Conservation (phyloP, 1,140 invertebrate genomes). For the Chymomyza costata region DNA sequence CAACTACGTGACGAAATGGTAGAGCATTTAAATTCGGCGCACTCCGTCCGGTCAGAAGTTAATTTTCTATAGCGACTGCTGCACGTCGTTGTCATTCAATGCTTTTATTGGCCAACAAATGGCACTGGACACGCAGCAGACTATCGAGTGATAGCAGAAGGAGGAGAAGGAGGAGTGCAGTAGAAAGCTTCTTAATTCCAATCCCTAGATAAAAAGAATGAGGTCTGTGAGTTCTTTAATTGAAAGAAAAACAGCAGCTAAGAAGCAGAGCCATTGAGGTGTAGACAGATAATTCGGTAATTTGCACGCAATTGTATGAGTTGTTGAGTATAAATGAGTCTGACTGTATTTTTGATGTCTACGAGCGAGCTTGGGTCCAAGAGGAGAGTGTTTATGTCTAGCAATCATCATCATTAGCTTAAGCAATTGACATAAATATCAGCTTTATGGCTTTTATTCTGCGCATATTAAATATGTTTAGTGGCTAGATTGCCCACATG, state of each 20-base stretch:
- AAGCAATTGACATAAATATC: constrained; percentile 68
- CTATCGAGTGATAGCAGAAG: not conserved
- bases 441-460: constrained; percentile 60
- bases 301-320: constrained; percentile 71
- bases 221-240: constrained; percentile 41
- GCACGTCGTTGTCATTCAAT: constrained; percentile 61
- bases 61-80: constrained; percentile 59
- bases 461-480: constrained; percentile 34
- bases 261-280: constrained; percentile 58
- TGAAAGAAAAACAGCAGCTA: constrained; percentile 66
- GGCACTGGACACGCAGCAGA: not conserved
- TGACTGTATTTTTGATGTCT: constrained; percentile 11
- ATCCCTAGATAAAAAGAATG: not conserved
- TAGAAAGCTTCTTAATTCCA: no score
- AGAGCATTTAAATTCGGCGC: constrained; percentile 13
- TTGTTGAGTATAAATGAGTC: constrained; percentile 58
- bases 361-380: not conserved
- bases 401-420: constrained; percentile 69
- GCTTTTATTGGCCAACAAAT: constrained; percentile 53
- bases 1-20: constrained; percentile 47
- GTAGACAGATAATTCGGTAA: constrained; percentile 66
- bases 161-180: no score
- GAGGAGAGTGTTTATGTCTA: no score
- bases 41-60: constrained; percentile 48
- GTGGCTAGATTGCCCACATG: constrained; percentile 29